Percentiles rank a stretch among this genome's conserved stretches.
These are phyloP conservation scores for Epizoanthus illoricatus DNA, from an alignment of 92 coral and sea anemone species.

Conservation along the genomic window DNA sequence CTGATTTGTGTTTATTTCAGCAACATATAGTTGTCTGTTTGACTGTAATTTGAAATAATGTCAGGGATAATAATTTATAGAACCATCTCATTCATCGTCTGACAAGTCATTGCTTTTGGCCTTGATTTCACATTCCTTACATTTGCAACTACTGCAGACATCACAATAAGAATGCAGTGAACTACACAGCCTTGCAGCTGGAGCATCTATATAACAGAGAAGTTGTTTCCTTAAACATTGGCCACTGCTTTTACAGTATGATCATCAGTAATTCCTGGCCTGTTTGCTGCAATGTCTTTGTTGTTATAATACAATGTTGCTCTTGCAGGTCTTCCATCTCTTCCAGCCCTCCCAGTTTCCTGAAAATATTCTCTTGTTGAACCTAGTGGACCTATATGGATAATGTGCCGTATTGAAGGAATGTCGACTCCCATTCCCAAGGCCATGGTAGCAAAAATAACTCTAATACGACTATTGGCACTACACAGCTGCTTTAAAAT, in stretches of 20 bases:
- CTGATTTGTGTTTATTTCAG: too few relatives aligned
- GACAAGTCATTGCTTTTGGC: too few relatives aligned
- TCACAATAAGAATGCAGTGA: not conserved
- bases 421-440: conserved; percentile 52
- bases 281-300: conserved; percentile 36
- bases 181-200: not conserved
- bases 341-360: conserved; percentile 47
- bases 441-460: conserved; percentile 46
- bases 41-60: too few relatives aligned
- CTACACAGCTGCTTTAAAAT: conserved; percentile 33
- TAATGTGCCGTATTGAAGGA: conserved; percentile 36
- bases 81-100: too few relatives aligned
- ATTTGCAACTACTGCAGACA: conserved; percentile 32
- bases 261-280: conserved; percentile 31
- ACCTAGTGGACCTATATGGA: conserved; percentile 41
- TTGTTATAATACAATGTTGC: conserved; percentile 28
- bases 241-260: conserved; percentile 11
- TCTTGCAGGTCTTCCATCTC: conserved; percentile 34
- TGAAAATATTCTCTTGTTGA: conserved; percentile 36
- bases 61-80: too few relatives aligned
- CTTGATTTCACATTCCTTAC: not conserved
- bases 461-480: not conserved
- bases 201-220: conserved; percentile 23
- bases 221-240: conserved; percentile 37
- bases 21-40: too few relatives aligned